Evolutionary conservation across 2,797 vertebrate species (phyloP).

Genomic region (Labroides dimidiatus): DNA sequence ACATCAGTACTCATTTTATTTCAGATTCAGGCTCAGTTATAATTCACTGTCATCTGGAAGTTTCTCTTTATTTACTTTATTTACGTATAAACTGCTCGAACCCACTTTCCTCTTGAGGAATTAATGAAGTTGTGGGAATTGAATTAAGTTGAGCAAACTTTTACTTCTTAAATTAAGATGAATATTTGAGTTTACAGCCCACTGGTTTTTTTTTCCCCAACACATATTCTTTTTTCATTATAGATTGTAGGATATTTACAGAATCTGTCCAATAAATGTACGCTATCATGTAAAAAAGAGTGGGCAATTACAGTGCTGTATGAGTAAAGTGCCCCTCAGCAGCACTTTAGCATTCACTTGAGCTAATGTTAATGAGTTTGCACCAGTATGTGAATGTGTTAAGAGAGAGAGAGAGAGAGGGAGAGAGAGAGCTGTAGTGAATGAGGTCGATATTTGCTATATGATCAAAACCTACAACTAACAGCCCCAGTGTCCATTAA

Average conservation of each 20-base stretch:
- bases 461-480: conserved; percentile 40
- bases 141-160: too few species aligned
- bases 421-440: conserved; percentile 8
- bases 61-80: too few species aligned
- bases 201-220: neutral
- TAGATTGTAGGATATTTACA: neutral
- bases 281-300: neutral
- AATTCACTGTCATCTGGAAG: too few species aligned
- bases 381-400: conserved; percentile 12
- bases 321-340: neutral
- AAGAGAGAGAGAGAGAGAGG: neutral
- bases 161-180: neutral
- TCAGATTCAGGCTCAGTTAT: too few species aligned
- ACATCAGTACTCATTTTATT: too few species aligned
- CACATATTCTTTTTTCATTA: neutral
- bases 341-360: neutral
- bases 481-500: conserved; percentile 38
- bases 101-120: too few species aligned
- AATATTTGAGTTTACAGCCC: neutral
- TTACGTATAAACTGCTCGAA: too few species aligned
- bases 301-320: neutral
- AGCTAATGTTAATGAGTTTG: conserved; percentile 23
- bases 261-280: neutral
- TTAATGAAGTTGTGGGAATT: too few species aligned
- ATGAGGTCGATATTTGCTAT: conserved; percentile 20